Evolutionary conservation across 2,797 vertebrate species (phyloP), one percentile per base, ranked within the genome.

Genomic region (Sebastes reedi): DNA sequence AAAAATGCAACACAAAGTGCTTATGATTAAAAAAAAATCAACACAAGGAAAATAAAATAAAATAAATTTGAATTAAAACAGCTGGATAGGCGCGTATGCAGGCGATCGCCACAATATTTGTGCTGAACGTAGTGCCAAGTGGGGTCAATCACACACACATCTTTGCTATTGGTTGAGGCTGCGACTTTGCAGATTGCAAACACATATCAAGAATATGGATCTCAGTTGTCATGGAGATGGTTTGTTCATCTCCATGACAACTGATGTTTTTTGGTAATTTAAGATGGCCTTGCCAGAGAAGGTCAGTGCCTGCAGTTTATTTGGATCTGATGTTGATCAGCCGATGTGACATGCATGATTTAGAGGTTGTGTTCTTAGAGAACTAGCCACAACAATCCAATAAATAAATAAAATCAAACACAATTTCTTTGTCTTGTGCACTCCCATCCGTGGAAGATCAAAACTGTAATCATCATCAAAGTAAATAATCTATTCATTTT

Each of bases 401-500:
- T 52, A n/a, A 52, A 52, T 52, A 6, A 18, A 65, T 30, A 42
- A 65, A 77, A 32, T 25, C 16, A 10, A n/a, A 52, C 24, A 56
- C 7, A 25, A 36, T 67, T 52, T 77, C 3, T 46, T 25, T 20
- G 24, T 34, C 29, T 20, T 67, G 46, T 62, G 67, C 55, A 29
- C 62, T 71, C 14, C 2, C 30, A 52, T 32, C 29, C 2, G 4
- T 56, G 8, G 52, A 72, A 50, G 25, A 73, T 71, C 32, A 72
- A 67, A 81, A 55, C 58, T 78, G 16, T 54, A 65, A 71, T 72
- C 42, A 75, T 75, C 2, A 64, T 81, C 46, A 77, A 54, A 68
- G 60, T n/a, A 42, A 81, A 83, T 77, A 8, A 16, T 39, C 6
- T 56, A 18, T 61, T 73, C 10, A 42, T 11, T 12, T 50, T 12